phyloP scores from a whole-genome alignment of 2,797 vertebrate genomes.

The Anomalospiza imberbis region DNA sequence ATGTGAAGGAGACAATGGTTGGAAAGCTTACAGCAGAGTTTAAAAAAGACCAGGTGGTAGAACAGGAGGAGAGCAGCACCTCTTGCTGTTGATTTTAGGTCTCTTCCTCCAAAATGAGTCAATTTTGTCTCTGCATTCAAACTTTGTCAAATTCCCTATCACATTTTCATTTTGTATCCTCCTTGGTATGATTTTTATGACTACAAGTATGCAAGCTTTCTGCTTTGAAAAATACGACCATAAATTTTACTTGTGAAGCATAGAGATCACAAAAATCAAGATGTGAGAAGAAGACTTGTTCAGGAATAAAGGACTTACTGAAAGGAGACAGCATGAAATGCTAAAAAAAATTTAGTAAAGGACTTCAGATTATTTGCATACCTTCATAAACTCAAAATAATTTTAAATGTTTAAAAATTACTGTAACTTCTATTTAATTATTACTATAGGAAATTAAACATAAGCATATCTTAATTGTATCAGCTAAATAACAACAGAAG shows the following conservation, averaged over 20 bases:
- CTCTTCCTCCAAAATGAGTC: constrained; percentile 1
- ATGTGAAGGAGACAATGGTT: background rate
- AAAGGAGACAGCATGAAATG: constrained; percentile 62
- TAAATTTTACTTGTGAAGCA: constrained; percentile 35
- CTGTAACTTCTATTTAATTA: background rate
- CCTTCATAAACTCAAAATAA: constrained; percentile 4
- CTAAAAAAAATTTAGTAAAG: constrained; percentile 60
- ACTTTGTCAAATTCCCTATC: constrained; percentile 18
- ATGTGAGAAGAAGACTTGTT: constrained; percentile 40
- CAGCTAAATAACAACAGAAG: background rate
- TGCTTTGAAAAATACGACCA: constrained; percentile 52
- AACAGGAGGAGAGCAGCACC: background rate
- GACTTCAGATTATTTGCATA: constrained; percentile 58
- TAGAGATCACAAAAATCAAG: constrained; percentile 41
- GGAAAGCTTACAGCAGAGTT: constrained; percentile 60
- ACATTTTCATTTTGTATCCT: background rate
- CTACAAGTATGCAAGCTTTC: constrained; percentile 56
- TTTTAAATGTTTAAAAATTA: background rate
- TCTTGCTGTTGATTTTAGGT: constrained; percentile 1
- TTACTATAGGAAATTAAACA: background rate
- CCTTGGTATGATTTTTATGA: background rate
- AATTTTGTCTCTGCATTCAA: constrained; percentile 36
- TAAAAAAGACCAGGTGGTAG: background rate
- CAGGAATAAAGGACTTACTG: constrained; percentile 59
- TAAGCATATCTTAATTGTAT: background rate